Percentiles rank a stretch among this genome's conserved stretches.
Evolutionary conservation across 2,888 invertebrate species (phyloP).

Genomic region (Diploptera punctata): DNA sequence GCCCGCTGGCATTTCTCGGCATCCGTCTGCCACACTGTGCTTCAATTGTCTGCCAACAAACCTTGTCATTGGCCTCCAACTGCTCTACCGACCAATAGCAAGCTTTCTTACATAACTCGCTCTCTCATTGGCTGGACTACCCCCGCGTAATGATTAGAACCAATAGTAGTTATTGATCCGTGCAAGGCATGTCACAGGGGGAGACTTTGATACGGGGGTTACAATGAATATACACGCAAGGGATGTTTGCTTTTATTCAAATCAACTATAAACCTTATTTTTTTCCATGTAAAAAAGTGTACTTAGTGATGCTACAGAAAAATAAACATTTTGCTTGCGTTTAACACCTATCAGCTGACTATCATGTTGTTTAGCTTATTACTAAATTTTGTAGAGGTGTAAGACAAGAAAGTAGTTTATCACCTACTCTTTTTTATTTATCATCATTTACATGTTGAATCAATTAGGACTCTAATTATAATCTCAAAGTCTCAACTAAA

Average conservation of each 20-base stretch:
- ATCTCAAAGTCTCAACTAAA: no score
- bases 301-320: no score
- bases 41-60: slow-evolving; percentile 9
- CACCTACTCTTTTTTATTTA: no score
- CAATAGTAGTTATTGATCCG: slow-evolving; percentile 42
- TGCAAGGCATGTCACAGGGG: slow-evolving; percentile 29
- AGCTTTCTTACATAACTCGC: slow-evolving; percentile 1
- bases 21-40: slow-evolving; percentile 2
- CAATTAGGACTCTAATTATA: no score
- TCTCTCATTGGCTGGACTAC: slow-evolving; percentile 28
- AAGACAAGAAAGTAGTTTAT: no score
- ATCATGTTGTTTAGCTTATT: no score
- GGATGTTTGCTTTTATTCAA: slow-evolving; percentile 10
- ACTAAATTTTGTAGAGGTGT: no score
- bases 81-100: slow-evolving; percentile 18
- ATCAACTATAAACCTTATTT: no score
- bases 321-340: no score
- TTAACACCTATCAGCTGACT: no score
- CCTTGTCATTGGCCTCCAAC: slow-evolving; percentile 19
- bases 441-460: no score
- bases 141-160: slow-evolving; percentile 41
- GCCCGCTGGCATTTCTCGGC: slow-evolving; percentile 41
- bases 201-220: slow-evolving; percentile 33
- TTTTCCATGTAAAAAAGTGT: no score
- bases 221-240: slow-evolving; percentile 17